phyloP scores from a whole-genome alignment of 1,140 invertebrate genomes.

The Contarinia nasturtii region DNA sequence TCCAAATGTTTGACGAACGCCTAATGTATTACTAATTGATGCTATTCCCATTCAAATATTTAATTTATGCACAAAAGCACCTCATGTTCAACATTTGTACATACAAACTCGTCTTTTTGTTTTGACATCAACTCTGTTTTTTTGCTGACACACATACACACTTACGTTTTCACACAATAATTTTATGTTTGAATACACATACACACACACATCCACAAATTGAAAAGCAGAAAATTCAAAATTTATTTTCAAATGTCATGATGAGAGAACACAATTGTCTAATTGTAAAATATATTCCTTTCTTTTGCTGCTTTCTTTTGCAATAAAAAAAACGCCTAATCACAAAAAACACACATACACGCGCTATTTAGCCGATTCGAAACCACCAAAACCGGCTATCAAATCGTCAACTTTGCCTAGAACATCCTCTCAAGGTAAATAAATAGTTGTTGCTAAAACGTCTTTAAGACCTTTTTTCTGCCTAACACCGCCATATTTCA shows the following conservation, averaged over 20 bases:
- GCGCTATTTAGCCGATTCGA: slow-evolving; percentile 53
- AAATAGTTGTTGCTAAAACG: background rate
- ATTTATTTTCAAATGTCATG: too few species aligned
- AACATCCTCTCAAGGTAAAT: slow-evolving; percentile 80
- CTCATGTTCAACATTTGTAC: too few species aligned
- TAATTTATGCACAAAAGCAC: too few species aligned
- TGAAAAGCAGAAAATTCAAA: background rate
- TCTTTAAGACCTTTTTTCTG: background rate
- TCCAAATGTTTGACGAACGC: too few species aligned
- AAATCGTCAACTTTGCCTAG: slow-evolving; percentile 82
- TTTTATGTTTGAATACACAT: background rate
- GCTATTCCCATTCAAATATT: too few species aligned
- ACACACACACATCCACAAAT: background rate
- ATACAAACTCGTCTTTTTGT: too few species aligned
- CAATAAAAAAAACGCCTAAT: too few species aligned
- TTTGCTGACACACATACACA: too few species aligned
- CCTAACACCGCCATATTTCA: background rate
- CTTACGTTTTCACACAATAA: too few species aligned
- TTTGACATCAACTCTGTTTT: too few species aligned
- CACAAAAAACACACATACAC: background rate
- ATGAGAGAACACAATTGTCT: background rate
- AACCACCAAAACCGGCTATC: slow-evolving; percentile 84
- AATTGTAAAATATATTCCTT: background rate
- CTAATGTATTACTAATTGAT: too few species aligned
- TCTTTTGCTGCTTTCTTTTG: background rate